Conservation (phyloP, 2,113 vertebrate genomes). For the Microcebus ravelobensis region DNA sequence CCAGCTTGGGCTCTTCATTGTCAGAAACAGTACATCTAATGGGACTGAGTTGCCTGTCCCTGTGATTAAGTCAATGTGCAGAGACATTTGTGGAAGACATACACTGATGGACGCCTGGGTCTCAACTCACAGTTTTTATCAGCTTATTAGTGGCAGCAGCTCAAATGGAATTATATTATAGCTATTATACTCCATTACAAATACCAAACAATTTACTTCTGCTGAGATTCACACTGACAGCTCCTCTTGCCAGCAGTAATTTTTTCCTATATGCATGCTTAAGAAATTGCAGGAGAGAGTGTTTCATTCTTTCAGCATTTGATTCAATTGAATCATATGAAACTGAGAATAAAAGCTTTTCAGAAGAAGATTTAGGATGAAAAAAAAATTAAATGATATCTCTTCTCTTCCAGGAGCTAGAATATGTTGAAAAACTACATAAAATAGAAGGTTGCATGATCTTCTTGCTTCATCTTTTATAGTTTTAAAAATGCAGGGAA, state of each 20-base stretch:
- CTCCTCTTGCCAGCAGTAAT: constrained; percentile 77
- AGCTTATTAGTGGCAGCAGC: constrained; percentile 84
- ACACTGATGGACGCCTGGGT: constrained; percentile 63
- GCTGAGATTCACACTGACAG: constrained; percentile 79
- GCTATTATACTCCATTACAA: constrained; percentile 84
- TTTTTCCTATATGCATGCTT: constrained; percentile 75
- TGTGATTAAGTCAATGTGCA: constrained; percentile 56
- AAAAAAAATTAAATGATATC: constrained; percentile 59
- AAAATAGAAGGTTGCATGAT: constrained; percentile 49
- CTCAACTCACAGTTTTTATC: constrained; percentile 79
- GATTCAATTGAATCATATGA: constrained; percentile 74
- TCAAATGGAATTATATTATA: constrained; percentile 86
- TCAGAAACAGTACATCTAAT: constrained; percentile 40
- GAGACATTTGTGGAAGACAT: constrained; percentile 62
- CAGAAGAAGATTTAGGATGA: constrained; percentile 58
- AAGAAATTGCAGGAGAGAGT: constrained; percentile 77
- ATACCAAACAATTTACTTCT: constrained; percentile 85
- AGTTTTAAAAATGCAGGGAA: constrained; percentile 40
- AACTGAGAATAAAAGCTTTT: constrained; percentile 84
- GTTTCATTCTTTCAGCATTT: constrained; percentile 79
- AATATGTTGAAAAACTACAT: constrained; percentile 51
- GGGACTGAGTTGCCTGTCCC: constrained; percentile 70
- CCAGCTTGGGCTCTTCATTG: constrained; percentile 59
- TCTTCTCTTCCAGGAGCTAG: constrained; percentile 55
- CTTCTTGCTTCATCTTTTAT: constrained; percentile 53